These are phyloP conservation scores for Percopsis omiscomaycus DNA, from an alignment of 2,797 vertebrate species.

Conservation along the genomic window DNA sequence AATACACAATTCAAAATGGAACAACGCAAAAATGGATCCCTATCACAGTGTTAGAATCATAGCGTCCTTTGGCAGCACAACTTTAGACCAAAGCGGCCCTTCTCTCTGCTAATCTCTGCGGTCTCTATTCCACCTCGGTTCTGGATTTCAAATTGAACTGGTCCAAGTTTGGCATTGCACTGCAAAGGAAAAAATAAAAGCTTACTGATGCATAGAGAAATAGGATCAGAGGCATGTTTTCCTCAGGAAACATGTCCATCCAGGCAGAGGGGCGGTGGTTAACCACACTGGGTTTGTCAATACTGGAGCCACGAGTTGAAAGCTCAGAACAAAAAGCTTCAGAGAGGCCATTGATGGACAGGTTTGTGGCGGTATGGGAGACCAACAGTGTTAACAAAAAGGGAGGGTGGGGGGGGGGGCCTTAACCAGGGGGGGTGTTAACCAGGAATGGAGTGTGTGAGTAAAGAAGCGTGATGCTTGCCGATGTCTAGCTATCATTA, in stretches of 20 bases:
- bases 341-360: conserved; percentile 60
- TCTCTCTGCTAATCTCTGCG: conserved; percentile 11
- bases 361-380: neutral
- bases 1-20: conserved; percentile 10
- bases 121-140: conserved; percentile 15
- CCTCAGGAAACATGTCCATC: conserved; percentile 53
- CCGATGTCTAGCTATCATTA: neutral
- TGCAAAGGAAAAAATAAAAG: conserved; percentile 21
- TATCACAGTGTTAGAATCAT: conserved; percentile 72
- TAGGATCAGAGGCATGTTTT: conserved; percentile 35
- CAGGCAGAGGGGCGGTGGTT: conserved; percentile 40
- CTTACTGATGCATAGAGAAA: conserved; percentile 41
- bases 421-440: conserved; percentile 3
- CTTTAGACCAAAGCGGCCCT: conserved; percentile 16
- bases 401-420: conserved; percentile 30
- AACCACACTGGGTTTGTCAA: conserved; percentile 37
- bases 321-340: conserved; percentile 63
- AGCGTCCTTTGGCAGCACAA: conserved; percentile 51
- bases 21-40: conserved; percentile 15
- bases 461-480: conserved; percentile 12
- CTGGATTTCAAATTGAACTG: neutral
- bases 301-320: conserved; percentile 43
- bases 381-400: neutral
- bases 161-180: conserved; percentile 7
- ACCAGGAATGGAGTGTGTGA: conserved; percentile 26